These are phyloP conservation scores for Drosophila eohydei DNA, from an alignment of 2,888 invertebrate species.

Conservation along the genomic window DNA sequence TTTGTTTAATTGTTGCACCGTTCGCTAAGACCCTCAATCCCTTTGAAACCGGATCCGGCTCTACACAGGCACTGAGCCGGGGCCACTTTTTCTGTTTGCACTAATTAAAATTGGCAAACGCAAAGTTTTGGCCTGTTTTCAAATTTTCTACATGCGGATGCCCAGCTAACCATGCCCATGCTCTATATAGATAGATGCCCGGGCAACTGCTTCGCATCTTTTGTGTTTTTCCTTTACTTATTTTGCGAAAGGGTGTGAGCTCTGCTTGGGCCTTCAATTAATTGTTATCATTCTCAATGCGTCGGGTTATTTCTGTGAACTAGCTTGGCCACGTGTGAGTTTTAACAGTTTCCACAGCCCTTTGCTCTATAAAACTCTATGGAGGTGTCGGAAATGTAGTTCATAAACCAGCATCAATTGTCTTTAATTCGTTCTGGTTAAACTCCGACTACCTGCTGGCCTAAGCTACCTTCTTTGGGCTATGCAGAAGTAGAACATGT, in stretches of 20 bases:
- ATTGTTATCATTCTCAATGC: conserved; percentile 61
- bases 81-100: conserved; percentile 70
- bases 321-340: conserved; percentile 52
- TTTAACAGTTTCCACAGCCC: conserved; percentile 46
- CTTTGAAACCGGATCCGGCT: conserved; percentile 11
- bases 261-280: conserved; percentile 59
- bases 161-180: not conserved
- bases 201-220: conserved; percentile 6
- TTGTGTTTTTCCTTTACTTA: not conserved
- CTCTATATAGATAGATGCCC: not conserved
- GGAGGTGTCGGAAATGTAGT: not conserved
- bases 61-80: conserved; percentile 16
- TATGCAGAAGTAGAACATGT: not conserved
- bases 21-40: conserved; percentile 47
- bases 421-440: not conserved
- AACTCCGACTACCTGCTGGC: not conserved
- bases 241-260: conserved; percentile 67
- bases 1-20: conserved; percentile 78
- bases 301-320: conserved; percentile 36
- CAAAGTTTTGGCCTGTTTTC: conserved; percentile 18
- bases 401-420: not conserved
- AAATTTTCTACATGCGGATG: not conserved
- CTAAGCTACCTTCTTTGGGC: not conserved
- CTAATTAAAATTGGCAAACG: conserved; percentile 65
- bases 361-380: not conserved